A percentile compares a stretch with the other conserved stretches of the same genome.
Conservation (phyloP, 2,888 invertebrate genomes). For the Sesia apiformis region DNA sequence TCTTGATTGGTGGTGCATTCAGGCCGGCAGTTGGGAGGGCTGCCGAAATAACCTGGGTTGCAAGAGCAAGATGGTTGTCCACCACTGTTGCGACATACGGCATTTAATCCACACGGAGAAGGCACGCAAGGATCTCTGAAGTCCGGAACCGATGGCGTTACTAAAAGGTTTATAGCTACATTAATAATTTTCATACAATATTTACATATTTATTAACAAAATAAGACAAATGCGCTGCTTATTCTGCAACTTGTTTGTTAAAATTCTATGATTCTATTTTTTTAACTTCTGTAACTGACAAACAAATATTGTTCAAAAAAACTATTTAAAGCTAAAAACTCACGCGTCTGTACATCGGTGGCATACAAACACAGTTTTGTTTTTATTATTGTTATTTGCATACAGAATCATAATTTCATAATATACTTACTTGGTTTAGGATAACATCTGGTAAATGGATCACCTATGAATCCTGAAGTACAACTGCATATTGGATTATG, state of each 20-base stretch:
- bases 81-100: slow-evolving; percentile 71
- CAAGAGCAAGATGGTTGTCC: slow-evolving; percentile 78
- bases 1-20: slow-evolving; percentile 80
- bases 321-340: slow-evolving; percentile 2
- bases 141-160: slow-evolving; percentile 32
- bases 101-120: slow-evolving; percentile 79
- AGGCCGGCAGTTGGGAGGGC: slow-evolving; percentile 79
- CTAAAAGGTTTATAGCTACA: slow-evolving; percentile 20
- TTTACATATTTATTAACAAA: not conserved
- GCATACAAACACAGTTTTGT: no score
- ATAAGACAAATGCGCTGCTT: no score
- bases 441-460: slow-evolving; percentile 80
- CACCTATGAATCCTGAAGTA: slow-evolving; percentile 73
- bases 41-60: slow-evolving; percentile 74
- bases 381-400: no score
- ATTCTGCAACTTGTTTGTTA: no score
- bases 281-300: slow-evolving; percentile 1
- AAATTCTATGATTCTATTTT: not conserved
- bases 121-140: slow-evolving; percentile 77
- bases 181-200: not conserved
- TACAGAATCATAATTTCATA: not conserved
- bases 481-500: slow-evolving; percentile 83
- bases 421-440: slow-evolving; percentile 55
- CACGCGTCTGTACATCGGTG: no score
- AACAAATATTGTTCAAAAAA: slow-evolving; percentile 3